Percentiles rank a stretch among this genome's conserved stretches.
Conservation (phyloP, 2,113 vertebrate genomes). For the Anhinga anhinga region DNA sequence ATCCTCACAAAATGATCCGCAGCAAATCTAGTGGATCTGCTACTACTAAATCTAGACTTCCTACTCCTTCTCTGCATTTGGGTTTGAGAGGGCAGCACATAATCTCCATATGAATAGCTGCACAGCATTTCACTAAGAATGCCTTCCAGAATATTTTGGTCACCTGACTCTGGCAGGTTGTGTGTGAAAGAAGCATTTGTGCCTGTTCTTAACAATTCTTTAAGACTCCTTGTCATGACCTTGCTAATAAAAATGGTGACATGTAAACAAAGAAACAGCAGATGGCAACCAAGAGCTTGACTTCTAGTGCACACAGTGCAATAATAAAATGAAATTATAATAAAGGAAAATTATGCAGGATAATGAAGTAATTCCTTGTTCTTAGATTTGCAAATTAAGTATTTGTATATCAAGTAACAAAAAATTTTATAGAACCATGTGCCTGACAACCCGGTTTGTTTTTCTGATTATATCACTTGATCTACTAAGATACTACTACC, state of each 20-base stretch:
- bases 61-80: neutral
- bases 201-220: neutral
- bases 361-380: neutral
- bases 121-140: neutral
- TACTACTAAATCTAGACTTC: neutral
- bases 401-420: neutral
- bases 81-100: neutral
- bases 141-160: neutral
- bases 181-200: neutral
- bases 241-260: neutral
- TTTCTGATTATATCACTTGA: neutral
- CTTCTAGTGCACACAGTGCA: neutral
- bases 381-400: neutral
- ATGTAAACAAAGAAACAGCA: neutral
- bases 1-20: neutral
- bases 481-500: neutral
- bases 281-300: conserved; percentile 56
- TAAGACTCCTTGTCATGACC: neutral
- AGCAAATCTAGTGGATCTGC: neutral
- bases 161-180: neutral
- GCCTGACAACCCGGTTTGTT: neutral
- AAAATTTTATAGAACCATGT: neutral
- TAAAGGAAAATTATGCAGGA: neutral
- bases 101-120: neutral
- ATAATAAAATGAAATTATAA: neutral